phyloP scores from a whole-genome alignment of 2,888 invertebrate genomes.

The Orchestes rusci region DNA sequence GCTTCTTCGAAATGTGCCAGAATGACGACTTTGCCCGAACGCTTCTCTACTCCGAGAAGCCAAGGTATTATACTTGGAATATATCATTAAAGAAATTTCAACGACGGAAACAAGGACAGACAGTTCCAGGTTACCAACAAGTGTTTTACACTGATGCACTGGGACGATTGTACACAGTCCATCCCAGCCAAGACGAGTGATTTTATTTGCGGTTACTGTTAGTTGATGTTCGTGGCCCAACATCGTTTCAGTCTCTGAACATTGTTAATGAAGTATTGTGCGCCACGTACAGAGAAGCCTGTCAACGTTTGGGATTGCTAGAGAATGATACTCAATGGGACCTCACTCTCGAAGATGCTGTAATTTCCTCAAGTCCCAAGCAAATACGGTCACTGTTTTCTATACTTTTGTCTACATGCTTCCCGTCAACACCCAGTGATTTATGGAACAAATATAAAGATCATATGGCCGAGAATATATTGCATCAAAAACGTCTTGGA shows the following conservation, averaged over 20 bases:
- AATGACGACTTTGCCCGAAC: conserved; percentile 23
- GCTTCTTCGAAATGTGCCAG: conserved; percentile 25
- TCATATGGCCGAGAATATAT: no score
- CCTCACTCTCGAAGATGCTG: no score
- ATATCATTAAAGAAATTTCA: neutral
- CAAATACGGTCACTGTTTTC: no score
- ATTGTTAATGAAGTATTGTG: conserved; percentile 37
- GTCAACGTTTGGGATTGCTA: no score
- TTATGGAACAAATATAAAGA: no score
- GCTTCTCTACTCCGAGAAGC: conserved; percentile 23
- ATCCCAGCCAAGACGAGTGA: conserved; percentile 11
- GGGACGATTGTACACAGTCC: conserved; percentile 16
- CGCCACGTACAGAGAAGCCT: no score
- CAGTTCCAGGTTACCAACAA: neutral
- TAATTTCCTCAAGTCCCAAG: no score
- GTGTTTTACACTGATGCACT: conserved; percentile 23
- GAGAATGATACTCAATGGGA: no score
- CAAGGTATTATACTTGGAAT: conserved; percentile 26
- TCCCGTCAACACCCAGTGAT: no score
- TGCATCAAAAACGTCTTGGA: no score
- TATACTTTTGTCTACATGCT: no score
- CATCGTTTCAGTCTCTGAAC: conserved; percentile 32
- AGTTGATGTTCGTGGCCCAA: conserved; percentile 35
- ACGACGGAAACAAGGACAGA: conserved; percentile 3
- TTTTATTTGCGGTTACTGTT: conserved; percentile 35